These are phyloP conservation scores for Scelioninae gen. 2 DNA, from an alignment of 2,888 invertebrate genomes.

Conservation along the genomic window DNA sequence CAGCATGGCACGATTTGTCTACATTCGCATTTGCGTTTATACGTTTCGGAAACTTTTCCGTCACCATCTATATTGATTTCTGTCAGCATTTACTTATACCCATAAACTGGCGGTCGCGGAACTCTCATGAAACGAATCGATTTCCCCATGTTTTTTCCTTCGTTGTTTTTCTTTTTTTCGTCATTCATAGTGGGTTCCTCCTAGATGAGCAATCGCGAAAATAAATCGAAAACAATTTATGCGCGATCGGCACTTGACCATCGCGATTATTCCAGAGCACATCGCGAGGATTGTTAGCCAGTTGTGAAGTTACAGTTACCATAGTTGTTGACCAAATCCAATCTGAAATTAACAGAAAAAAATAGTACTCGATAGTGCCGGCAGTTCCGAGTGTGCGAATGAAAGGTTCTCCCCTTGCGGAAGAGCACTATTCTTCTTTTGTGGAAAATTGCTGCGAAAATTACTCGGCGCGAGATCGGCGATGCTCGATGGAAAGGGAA, in stretches of 20 bases:
- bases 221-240: slow-evolving; percentile 17
- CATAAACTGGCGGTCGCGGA: not conserved
- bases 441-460: slow-evolving; percentile 60
- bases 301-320: slow-evolving; percentile 47
- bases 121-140: slow-evolving; percentile 4
- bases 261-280: slow-evolving; percentile 20
- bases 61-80: slow-evolving; percentile 34
- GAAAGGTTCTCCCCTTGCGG: slow-evolving; percentile 54
- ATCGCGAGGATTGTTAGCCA: slow-evolving; percentile 10
- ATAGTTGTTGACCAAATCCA: slow-evolving; percentile 56
- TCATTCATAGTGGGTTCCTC: not conserved
- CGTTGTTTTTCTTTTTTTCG: no score
- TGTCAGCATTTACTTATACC: slow-evolving; percentile 5
- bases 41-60: slow-evolving; percentile 17
- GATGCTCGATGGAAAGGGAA: slow-evolving; percentile 38
- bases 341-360: slow-evolving; percentile 54
- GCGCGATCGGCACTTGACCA: slow-evolving; percentile 5
- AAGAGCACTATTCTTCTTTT: slow-evolving; percentile 57
- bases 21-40: slow-evolving; percentile 13
- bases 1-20: slow-evolving; percentile 30
- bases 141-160: no score
- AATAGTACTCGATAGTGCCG: slow-evolving; percentile 48
- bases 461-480: slow-evolving; percentile 53
- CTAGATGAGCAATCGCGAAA: slow-evolving; percentile 7
- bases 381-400: slow-evolving; percentile 49